Evolutionary conservation across 2,113 vertebrate species (phyloP).

Genomic region (Saguinus imperator): DNA sequence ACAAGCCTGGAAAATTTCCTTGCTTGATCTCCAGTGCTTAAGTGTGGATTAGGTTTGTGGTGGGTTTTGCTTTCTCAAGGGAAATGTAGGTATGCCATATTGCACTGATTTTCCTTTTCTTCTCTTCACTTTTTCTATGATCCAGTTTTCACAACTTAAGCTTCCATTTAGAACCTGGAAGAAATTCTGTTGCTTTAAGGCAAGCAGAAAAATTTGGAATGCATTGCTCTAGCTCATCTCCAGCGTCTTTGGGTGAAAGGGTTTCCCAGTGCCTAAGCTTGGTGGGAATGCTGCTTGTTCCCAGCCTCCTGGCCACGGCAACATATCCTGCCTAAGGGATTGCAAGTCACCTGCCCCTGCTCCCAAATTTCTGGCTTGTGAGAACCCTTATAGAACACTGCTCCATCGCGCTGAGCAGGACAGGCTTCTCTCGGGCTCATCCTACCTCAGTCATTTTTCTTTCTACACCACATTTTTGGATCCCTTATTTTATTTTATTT

Average conservation of each 20-base stretch:
- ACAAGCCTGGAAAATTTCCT: neutral
- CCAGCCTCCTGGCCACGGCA: neutral
- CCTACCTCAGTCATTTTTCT: neutral
- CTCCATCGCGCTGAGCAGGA: accelerated
- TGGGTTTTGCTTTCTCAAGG: neutral
- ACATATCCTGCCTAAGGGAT: accelerated
- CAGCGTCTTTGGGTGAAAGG: neutral
- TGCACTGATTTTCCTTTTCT: neutral
- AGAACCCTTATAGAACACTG: accelerated
- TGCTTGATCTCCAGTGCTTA: neutral
- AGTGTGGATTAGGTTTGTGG: neutral
- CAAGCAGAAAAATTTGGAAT: slow-evolving; percentile 31
- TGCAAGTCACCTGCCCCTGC: accelerated
- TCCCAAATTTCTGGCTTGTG: neutral
- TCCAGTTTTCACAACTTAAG: slow-evolving; percentile 43
- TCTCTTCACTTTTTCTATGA: neutral
- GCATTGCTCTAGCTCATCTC: neutral
- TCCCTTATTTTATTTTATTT: neutral
- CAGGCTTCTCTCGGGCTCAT: neutral
- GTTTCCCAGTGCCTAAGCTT: neutral
- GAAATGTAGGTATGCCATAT: neutral
- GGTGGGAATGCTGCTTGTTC: neutral
- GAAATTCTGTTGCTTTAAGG: slow-evolving; percentile 58
- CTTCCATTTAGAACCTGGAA: slow-evolving; percentile 52
- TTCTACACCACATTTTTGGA: neutral